These are phyloP conservation scores for Palythoa grandiflora DNA, from an alignment of 92 coral and sea anemone genomes.

Conservation along the genomic window DNA sequence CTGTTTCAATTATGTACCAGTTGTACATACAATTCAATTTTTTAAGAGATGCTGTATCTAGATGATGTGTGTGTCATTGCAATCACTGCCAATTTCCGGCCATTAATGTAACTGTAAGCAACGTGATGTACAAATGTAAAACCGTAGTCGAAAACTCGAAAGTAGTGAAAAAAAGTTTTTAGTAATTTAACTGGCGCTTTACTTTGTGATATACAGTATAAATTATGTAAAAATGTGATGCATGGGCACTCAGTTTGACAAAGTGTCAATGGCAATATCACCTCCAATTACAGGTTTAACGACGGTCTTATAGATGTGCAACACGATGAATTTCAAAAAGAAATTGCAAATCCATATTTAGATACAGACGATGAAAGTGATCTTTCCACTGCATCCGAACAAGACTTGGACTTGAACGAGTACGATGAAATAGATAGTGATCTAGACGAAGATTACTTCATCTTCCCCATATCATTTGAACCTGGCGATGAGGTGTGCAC, in stretches of 20 bases:
- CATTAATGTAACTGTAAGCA: neutral
- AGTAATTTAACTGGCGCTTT: neutral
- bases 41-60: neutral
- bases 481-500: conserved; percentile 39
- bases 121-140: neutral
- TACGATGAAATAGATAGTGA: conserved; percentile 8
- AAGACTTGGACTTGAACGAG: neutral
- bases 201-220: neutral
- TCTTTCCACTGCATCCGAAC: conserved; percentile 1
- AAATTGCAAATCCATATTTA: neutral
- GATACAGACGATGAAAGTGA: conserved; percentile 17
- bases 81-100: neutral
- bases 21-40: neutral
- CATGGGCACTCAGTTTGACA: neutral
- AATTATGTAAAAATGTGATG: neutral
- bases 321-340: neutral
- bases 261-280: neutral
- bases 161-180: neutral
- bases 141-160: neutral
- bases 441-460: conserved; percentile 1
- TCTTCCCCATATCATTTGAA: conserved; percentile 35
- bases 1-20: neutral
- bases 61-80: neutral
- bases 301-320: neutral
- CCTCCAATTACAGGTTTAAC: neutral